Conservation (phyloP, 2,113 vertebrate genomes). For the Rhabdomys dilectus region DNA sequence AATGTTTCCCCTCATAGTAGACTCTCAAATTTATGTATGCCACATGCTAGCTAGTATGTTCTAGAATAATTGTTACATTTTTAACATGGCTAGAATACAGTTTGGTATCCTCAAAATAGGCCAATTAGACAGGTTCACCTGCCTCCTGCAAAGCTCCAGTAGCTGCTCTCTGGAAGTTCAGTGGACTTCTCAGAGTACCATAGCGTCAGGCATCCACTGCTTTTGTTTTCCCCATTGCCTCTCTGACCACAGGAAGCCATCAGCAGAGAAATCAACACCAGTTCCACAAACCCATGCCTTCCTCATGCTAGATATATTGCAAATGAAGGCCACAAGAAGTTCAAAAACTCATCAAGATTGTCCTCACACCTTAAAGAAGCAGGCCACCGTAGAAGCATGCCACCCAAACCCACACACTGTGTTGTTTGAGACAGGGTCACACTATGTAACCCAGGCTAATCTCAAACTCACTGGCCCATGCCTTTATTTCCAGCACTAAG, state of each 20-base stretch:
- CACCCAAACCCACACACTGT: neutral
- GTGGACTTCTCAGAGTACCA: neutral
- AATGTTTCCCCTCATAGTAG: neutral
- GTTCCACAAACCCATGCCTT: neutral
- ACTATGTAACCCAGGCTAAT: neutral
- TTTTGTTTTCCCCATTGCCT: neutral
- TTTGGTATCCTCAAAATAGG: neutral
- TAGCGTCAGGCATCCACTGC: neutral
- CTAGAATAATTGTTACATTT: neutral
- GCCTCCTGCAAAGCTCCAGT: neutral
- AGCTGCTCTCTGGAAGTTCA: neutral
- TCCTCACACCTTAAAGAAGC: neutral
- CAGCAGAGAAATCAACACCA: neutral
- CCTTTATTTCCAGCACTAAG: neutral
- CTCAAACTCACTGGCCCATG: neutral
- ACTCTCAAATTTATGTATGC: neutral
- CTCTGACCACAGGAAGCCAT: neutral
- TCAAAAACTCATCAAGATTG: neutral
- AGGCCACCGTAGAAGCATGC: neutral
- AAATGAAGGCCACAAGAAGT: neutral
- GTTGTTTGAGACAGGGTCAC: neutral
- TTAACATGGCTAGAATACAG: neutral
- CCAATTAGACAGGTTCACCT: neutral
- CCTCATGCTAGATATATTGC: rapidly evolving
- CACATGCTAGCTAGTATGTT: neutral